A percentile compares a stretch with the other conserved stretches of the same genome.
These are phyloP conservation scores for Strigops habroptila DNA, from an alignment of 2,113 vertebrate species.

Conservation along the genomic window DNA sequence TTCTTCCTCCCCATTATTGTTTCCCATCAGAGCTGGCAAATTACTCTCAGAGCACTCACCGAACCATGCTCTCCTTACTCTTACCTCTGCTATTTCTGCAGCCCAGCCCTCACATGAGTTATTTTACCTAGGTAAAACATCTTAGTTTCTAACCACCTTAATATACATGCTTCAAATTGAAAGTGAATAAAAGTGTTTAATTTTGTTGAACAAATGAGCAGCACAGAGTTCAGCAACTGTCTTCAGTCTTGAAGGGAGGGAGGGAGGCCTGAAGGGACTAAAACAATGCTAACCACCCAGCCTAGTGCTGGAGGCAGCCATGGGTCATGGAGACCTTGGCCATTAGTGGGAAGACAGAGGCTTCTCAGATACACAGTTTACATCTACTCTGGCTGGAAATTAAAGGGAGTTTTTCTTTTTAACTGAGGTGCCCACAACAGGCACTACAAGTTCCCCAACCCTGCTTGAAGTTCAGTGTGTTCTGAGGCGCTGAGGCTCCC, in stretches of 20 bases:
- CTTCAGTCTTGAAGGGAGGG: neutral
- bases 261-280: neutral
- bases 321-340: neutral
- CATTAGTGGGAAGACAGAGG: neutral
- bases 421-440: neutral
- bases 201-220: neutral
- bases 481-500: neutral
- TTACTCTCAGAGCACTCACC: neutral
- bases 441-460: neutral
- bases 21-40: constrained; percentile 31
- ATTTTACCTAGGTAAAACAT: neutral
- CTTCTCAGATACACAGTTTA: neutral
- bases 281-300: neutral
- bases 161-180: neutral
- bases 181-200: neutral
- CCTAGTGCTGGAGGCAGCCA: neutral
- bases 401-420: neutral
- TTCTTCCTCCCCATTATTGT: constrained; percentile 4
- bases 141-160: neutral
- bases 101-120: neutral
- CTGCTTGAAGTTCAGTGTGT: neutral
- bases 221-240: neutral
- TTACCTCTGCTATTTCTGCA: neutral
- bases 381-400: neutral
- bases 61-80: neutral